phyloP scores from a whole-genome alignment of 2,113 vertebrate genomes.

The Prionailurus bengalensis region DNA sequence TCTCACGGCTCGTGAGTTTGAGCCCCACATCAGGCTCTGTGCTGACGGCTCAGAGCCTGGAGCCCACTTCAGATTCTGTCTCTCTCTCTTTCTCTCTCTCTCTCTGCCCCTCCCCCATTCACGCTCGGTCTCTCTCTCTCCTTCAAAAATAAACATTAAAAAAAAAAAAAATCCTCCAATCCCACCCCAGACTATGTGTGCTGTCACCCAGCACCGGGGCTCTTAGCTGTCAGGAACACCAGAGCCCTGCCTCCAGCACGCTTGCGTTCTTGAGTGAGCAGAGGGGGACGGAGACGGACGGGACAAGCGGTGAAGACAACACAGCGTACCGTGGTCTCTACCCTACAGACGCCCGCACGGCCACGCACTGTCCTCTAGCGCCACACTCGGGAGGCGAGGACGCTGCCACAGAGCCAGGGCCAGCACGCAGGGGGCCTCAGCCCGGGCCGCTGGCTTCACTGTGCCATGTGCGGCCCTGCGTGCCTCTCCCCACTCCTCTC shows the following conservation, averaged over 20 bases:
- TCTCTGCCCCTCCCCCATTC: too few species aligned
- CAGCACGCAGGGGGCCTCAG: not conserved
- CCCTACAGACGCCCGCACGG: not conserved
- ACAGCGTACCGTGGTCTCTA: not conserved
- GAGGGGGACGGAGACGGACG: too few species aligned
- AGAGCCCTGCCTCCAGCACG: not conserved
- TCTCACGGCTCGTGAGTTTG: too few species aligned
- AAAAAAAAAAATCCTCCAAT: not conserved
- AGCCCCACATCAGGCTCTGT: too few species aligned
- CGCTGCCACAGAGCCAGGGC: not conserved
- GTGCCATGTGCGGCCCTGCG: accelerated
- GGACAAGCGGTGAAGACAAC: not conserved
- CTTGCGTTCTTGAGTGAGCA: accelerated
- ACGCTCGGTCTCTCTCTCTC: too few species aligned
- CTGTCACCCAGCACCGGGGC: not conserved
- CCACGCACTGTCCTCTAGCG: accelerated
- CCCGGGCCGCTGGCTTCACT: not conserved
- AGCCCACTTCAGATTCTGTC: too few species aligned
- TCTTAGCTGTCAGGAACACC: not conserved
- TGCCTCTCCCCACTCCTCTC: accelerated
- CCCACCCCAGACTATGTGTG: accelerated
- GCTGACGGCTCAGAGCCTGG: too few species aligned
- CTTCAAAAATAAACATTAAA: too few species aligned
- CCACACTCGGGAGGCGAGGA: accelerated
- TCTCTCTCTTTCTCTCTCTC: too few species aligned